phyloP scores from a whole-genome alignment of 2,888 invertebrate species.

The Plutella xylostella region DNA sequence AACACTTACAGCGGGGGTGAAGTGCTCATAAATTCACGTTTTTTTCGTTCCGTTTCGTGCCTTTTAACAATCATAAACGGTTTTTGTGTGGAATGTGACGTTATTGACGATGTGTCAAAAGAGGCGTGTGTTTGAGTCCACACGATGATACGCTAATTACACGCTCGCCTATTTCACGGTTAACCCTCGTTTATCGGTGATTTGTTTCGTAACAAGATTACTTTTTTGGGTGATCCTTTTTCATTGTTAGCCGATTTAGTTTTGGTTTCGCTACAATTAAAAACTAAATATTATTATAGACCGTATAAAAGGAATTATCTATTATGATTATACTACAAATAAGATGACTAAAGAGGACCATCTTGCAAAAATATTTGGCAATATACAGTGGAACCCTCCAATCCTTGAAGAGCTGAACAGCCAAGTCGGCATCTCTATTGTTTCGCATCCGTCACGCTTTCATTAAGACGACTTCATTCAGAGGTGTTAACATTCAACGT shows the following conservation, averaged over 20 bases:
- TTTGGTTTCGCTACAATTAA: not conserved
- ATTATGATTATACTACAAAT: too few species aligned
- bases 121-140: slow-evolving; percentile 38
- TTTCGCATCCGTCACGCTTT: slow-evolving; percentile 2
- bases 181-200: not conserved
- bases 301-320: too few species aligned
- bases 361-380: not conserved
- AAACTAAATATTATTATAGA: too few species aligned
- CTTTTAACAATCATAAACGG: slow-evolving; percentile 61
- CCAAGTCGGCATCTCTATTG: not conserved
- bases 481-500: slow-evolving; percentile 17
- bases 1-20: slow-evolving; percentile 69
- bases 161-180: slow-evolving; percentile 24
- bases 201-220: not conserved
- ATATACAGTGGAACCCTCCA: too few species aligned
- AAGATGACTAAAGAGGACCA: too few species aligned
- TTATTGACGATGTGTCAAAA: slow-evolving; percentile 44
- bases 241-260: not conserved
- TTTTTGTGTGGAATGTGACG: slow-evolving; percentile 37
- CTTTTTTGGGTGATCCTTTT: not conserved
- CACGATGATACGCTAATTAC: slow-evolving; percentile 53
- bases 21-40: slow-evolving; percentile 66
- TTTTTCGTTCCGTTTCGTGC: slow-evolving; percentile 48
- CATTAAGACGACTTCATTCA: slow-evolving; percentile 48
- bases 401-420: too few species aligned